These are phyloP conservation scores for Tipula unca DNA, from an alignment of 2,888 invertebrate genomes.

Conservation along the genomic window DNA sequence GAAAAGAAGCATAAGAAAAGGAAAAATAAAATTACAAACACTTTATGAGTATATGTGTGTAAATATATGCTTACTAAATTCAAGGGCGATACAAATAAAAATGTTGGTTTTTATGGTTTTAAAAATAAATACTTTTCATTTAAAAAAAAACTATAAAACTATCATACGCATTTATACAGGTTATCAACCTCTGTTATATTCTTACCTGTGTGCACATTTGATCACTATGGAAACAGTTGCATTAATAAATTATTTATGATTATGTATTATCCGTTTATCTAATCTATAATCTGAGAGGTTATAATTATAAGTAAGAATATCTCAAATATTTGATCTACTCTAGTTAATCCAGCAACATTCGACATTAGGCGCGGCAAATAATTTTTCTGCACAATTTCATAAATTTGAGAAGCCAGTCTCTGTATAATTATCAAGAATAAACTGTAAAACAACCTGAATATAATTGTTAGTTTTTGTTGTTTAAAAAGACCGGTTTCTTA, in stretches of 20 bases:
- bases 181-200: not conserved
- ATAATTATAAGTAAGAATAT: not conserved
- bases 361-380: not conserved
- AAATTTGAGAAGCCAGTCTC: not conserved
- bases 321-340: not conserved
- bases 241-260: not conserved
- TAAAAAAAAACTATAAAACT: not conserved
- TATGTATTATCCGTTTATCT: not conserved
- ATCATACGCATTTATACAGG: not conserved
- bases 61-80: slow-evolving; percentile 8
- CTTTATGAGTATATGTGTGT: not conserved
- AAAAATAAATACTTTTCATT: slow-evolving; percentile 3
- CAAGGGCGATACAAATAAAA: not conserved
- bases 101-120: not conserved
- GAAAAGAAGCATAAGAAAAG: not conserved
- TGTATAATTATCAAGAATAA: not conserved
- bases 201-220: not conserved
- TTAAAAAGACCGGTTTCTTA: not conserved
- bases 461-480: not conserved
- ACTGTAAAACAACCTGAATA: slow-evolving; percentile 8
- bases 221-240: not conserved
- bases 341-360: not conserved
- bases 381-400: not conserved
- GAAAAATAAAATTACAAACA: not conserved
- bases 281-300: not conserved